phyloP scores from a whole-genome alignment of 2,113 vertebrate species.

The Eublepharis macularius region DNA sequence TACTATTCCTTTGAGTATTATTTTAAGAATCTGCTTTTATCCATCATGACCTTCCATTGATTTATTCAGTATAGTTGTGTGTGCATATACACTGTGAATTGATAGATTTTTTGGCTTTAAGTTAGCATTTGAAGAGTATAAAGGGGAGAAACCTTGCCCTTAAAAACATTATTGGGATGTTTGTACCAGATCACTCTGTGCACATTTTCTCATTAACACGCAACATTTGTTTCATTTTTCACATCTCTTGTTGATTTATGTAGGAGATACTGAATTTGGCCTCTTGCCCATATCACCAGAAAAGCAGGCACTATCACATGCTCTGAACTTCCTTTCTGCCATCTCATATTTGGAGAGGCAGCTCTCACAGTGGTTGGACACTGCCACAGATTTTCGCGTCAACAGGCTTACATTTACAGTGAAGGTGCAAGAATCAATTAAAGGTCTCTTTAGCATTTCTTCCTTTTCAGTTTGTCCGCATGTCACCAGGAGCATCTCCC shows the following conservation, averaged over 20 bases:
- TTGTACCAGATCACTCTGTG: slow-evolving; percentile 40
- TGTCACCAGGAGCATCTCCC: slow-evolving; percentile 21
- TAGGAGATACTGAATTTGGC: slow-evolving; percentile 58
- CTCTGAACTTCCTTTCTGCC: slow-evolving; percentile 59
- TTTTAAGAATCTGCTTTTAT: slow-evolving; percentile 58
- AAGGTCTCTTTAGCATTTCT: slow-evolving; percentile 21
- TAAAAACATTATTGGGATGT: background rate
- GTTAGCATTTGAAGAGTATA: slow-evolving; percentile 12
- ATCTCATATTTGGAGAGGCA: slow-evolving; percentile 67
- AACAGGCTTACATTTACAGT: slow-evolving; percentile 55
- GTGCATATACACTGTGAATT: slow-evolving; percentile 55
- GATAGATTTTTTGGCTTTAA: background rate
- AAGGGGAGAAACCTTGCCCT: slow-evolving; percentile 40
- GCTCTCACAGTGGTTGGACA: slow-evolving; percentile 68
- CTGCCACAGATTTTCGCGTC: slow-evolving; percentile 56
- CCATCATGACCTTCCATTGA: slow-evolving; percentile 31
- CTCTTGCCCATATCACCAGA: slow-evolving; percentile 50
- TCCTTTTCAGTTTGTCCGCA: slow-evolving; percentile 17
- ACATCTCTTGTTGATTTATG: background rate
- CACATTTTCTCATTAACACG: slow-evolving; percentile 12
- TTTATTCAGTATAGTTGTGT: slow-evolving; percentile 34
- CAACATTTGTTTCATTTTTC: background rate
- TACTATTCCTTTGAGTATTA: slow-evolving; percentile 47
- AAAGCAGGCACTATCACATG: slow-evolving; percentile 62
- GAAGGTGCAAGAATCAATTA: slow-evolving; percentile 70